phyloP scores from a whole-genome alignment of 1,140 invertebrate species.

The Metopolophium dirhodum region DNA sequence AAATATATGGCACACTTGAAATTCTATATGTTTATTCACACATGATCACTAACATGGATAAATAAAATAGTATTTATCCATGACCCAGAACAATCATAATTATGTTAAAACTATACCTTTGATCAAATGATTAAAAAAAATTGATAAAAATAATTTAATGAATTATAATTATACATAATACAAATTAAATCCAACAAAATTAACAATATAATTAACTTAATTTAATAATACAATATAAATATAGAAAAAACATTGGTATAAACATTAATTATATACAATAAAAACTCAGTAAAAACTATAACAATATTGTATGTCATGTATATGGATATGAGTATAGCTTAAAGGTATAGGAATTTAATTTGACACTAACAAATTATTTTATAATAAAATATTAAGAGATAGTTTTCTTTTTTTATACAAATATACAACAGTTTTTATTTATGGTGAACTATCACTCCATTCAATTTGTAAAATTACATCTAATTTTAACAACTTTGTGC shows the following conservation, averaged over 20 bases:
- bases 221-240: not conserved
- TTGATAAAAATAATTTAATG: not conserved
- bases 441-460: not conserved
- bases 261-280: not conserved
- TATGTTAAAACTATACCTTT: not conserved
- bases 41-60: not conserved
- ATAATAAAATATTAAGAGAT: not conserved
- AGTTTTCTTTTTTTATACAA: not conserved
- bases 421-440: not conserved
- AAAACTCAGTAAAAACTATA: not conserved
- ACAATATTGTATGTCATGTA: not conserved
- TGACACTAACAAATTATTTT: not conserved
- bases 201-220: not conserved
- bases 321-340: not conserved
- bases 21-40: not conserved
- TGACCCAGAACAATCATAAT: not conserved
- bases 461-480: constrained; percentile 3
- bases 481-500: constrained; percentile 37
- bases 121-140: not conserved
- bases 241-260: not conserved
- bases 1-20: not conserved
- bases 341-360: not conserved
- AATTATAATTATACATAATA: not conserved
- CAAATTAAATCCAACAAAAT: not conserved
- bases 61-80: not conserved